phyloP scores from a whole-genome alignment of 2,797 vertebrate species.

The Menidia menidia region DNA sequence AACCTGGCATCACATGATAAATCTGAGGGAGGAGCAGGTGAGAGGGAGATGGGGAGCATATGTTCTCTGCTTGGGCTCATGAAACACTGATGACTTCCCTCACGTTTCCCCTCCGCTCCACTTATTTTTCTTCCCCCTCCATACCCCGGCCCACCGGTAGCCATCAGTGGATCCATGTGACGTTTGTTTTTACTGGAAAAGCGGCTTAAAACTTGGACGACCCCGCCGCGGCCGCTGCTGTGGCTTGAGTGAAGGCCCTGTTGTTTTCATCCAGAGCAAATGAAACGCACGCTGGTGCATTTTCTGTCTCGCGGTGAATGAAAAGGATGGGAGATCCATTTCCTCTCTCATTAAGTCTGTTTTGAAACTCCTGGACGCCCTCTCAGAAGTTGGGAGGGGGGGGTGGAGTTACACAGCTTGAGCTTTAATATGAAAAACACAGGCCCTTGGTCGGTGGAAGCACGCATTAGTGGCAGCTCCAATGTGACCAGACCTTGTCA shows the following conservation, averaged over 20 bases:
- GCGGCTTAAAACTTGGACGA: slow-evolving; percentile 10
- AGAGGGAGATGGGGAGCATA: slow-evolving; percentile 22
- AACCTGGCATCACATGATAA: slow-evolving; percentile 53
- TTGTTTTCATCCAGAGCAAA: slow-evolving; percentile 23
- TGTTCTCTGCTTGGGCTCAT: slow-evolving; percentile 14
- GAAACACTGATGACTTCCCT: slow-evolving; percentile 41
- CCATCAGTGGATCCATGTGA: neutral
- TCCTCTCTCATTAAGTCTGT: slow-evolving; percentile 14
- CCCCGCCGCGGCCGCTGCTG: neutral
- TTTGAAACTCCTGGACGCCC: slow-evolving; percentile 16
- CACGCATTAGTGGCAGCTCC: slow-evolving; percentile 1
- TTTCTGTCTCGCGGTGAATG: slow-evolving; percentile 6
- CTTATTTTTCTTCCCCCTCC: neutral
- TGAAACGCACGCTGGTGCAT: slow-evolving; percentile 28
- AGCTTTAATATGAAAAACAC: slow-evolving; percentile 1
- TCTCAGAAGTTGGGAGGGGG: neutral
- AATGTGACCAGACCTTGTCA: slow-evolving; percentile 12
- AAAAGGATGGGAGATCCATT: slow-evolving; percentile 32
- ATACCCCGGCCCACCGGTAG: slow-evolving; percentile 3
- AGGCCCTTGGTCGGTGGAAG: too few species aligned
- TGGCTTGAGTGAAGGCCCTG: slow-evolving; percentile 7
- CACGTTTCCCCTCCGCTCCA: slow-evolving; percentile 6
- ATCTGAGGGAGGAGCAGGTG: slow-evolving; percentile 40
- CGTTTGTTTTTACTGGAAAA: slow-evolving; percentile 18
- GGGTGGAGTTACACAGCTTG: neutral